Base-by-base conservation (phyloP, 92 coral and sea anemone species). In the Pocillopora meandrina region DNA sequence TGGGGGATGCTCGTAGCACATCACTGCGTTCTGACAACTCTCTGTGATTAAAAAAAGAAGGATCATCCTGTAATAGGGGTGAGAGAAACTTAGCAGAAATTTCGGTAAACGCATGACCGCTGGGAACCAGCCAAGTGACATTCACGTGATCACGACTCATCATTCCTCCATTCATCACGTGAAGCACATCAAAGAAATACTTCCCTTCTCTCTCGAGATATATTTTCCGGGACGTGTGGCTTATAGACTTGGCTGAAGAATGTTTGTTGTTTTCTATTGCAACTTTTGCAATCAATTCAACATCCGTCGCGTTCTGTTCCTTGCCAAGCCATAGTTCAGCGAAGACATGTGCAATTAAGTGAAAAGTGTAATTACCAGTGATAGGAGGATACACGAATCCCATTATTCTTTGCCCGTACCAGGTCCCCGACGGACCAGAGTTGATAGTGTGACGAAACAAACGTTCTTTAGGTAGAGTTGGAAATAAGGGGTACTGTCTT, bases 331-430 rank as follows among this genome's bases (percentile, higher is more conserved):
- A 95, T 19, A 95, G 70, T 72, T 95, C 98, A 16, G 93, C 91
- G 78, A 88, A 85, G 6, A 80, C 81, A 64, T 76, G 85, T 16
- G 96, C 91, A 26, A 84, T 66, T 15, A 95, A 81, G 64, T 72
- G 57, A 67, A 95, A 89, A 8, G 80, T 57, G n/a, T 91, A 91
- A 9, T 35, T 20, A 26, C 98, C 98, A 12, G 90, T 84, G 18
- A 13, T 17, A 2, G 93, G 91, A 3, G 98, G 96, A 58, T 86
- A 82, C 23, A 95, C 55, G 21, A 74, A 90, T 21, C 98, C 98
- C 84, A 87, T 75, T 19, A 95, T 89, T 77, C 98, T 86, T 74
- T 95, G 95, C 71, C 92, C 98, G 52, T 88, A 93, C 96, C 95
- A 89, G 57, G 61, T 79, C 14, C 84, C 92, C 71, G 78, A 70